Evolutionary conservation across 2,888 invertebrate genomes (phyloP).

Genomic region (Branchellion lobata): DNA sequence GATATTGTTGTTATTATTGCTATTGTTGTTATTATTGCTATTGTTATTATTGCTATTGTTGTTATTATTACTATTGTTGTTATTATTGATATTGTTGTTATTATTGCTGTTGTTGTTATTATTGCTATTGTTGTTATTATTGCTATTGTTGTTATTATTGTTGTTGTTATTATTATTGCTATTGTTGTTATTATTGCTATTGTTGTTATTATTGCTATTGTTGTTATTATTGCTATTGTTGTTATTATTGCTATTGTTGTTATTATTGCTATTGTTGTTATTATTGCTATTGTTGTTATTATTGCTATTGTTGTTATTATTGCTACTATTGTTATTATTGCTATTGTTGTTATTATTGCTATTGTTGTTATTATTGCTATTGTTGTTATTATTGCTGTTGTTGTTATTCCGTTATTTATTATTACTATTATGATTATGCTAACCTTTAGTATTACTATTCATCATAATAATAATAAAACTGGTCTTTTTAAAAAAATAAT

Average conservation of each 20-base stretch:
- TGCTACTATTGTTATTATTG: neutral
- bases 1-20: neutral
- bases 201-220: too few relatives aligned
- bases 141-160: too few relatives aligned
- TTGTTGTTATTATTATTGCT: too few relatives aligned
- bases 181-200: too few relatives aligned
- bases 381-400: neutral
- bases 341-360: neutral
- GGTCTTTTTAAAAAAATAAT: too few relatives aligned
- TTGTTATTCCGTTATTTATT: neutral
- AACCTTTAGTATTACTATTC: neutral
- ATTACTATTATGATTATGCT: neutral
- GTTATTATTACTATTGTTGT: neutral
- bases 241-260: too few relatives aligned
- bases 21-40: neutral
- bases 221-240: too few relatives aligned
- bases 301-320: neutral
- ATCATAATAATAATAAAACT: too few relatives aligned
- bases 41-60: neutral
- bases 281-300: neutral
- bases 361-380: neutral
- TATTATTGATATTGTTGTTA: neutral
- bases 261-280: too few relatives aligned
- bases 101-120: neutral
- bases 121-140: neutral